A percentile compares a stretch with the other conserved stretches of the same genome.
These are phyloP conservation scores for Heliconius erato DNA, from an alignment of 2,888 invertebrate genomes.

Conservation along the genomic window DNA sequence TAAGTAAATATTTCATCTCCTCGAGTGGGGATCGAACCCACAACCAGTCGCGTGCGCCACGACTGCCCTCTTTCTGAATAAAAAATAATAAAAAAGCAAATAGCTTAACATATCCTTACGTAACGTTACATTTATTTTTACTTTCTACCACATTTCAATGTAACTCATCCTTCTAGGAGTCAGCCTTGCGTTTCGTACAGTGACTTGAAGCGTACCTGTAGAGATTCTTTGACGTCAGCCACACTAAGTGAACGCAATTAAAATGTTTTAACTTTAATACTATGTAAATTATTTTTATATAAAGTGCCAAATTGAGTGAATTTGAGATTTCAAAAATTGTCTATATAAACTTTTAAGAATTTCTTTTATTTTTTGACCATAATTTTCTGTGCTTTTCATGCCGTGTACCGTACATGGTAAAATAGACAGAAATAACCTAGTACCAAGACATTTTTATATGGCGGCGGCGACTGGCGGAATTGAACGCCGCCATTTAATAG, in stretches of 20 bases:
- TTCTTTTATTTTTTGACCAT: neutral
- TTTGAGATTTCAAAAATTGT: neutral
- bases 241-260: neutral
- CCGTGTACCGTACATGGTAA: neutral
- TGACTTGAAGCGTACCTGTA: conserved; percentile 1
- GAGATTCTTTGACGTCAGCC: conserved; percentile 1
- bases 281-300: neutral
- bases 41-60: neutral
- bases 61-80: no score
- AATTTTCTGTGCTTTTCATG: neutral
- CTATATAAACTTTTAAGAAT: neutral
- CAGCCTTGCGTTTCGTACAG: neutral
- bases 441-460: neutral
- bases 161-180: conserved; percentile 12
- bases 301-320: neutral
- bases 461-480: neutral
- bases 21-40: neutral
- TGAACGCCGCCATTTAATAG: neutral
- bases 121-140: neutral
- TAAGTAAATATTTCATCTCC: neutral
- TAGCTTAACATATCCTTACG: neutral
- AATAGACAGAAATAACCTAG: neutral
- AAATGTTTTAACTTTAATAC: neutral
- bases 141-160: neutral
- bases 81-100: no score